phyloP scores from a whole-genome alignment of 2,888 invertebrate species.

The Synanthedon myopaeformis region DNA sequence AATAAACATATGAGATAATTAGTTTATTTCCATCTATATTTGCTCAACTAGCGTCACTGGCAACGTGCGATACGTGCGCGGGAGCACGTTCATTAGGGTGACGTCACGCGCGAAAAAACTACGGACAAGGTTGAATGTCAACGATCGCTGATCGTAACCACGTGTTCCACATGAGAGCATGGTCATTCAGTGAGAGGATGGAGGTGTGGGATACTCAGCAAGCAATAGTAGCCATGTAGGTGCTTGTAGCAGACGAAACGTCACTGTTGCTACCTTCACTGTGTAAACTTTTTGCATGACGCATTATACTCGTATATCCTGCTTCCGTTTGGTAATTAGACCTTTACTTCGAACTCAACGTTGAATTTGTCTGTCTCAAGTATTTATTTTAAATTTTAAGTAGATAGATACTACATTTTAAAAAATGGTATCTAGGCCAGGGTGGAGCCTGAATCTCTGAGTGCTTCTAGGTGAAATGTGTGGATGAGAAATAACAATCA shows the following conservation, averaged over 20 bases:
- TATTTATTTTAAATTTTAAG: no score
- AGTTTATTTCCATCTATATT: not conserved
- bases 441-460: no score
- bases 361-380: no score
- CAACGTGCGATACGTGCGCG: constrained; percentile 40
- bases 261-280: no score
- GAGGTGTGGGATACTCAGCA: not conserved
- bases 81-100: constrained; percentile 36
- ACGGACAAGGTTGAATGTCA: constrained; percentile 57
- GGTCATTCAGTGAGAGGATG: not conserved
- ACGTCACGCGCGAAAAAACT: constrained; percentile 40
- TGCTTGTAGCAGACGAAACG: not conserved
- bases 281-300: no score
- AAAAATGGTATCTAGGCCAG: no score
- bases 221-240: not conserved
- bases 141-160: constrained; percentile 18
- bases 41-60: constrained; percentile 31
- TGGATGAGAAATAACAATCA: no score
- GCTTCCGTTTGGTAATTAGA: no score
- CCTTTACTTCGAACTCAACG: no score
- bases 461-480: no score
- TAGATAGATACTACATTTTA: no score
- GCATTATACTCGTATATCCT: no score
- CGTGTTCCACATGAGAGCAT: not conserved
- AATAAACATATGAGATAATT: not conserved